A percentile compares a stretch with the other conserved stretches of the same genome.
These are phyloP conservation scores for Epistrophella euchroma DNA, from an alignment of 2,888 invertebrate species.

Conservation along the genomic window DNA sequence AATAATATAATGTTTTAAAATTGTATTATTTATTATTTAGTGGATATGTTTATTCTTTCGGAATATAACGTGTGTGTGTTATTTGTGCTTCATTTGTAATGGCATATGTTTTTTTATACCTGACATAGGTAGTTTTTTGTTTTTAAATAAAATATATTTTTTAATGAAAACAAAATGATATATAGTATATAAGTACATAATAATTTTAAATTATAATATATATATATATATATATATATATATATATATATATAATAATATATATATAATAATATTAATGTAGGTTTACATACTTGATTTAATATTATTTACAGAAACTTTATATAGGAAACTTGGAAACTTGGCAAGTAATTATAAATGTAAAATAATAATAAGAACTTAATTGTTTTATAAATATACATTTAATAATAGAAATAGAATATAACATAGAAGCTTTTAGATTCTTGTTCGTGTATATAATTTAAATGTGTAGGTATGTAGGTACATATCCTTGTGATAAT, in stretches of 20 bases:
- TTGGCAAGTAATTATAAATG: too few species aligned
- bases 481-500: background rate
- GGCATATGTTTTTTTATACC: conserved; percentile 45
- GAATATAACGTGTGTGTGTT: conserved; percentile 44
- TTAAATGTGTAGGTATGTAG: conserved; percentile 3
- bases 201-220: conserved; percentile 17
- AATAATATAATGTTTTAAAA: conserved; percentile 33
- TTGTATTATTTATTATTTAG: conserved; percentile 33
- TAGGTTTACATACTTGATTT: conserved; percentile 15
- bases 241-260: too few species aligned
- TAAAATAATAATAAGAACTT: conserved; percentile 22
- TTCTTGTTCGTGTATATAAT: background rate
- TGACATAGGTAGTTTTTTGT: conserved; percentile 38
- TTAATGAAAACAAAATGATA: conserved; percentile 18
- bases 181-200: conserved; percentile 1
- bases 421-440: conserved; percentile 17
- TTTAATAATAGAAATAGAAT: background rate
- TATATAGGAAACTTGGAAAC: conserved; percentile 39
- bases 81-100: conserved; percentile 45
- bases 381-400: conserved; percentile 13
- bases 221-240: too few species aligned
- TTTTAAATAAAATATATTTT: conserved; percentile 31
- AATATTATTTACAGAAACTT: conserved; percentile 33
- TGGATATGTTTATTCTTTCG: conserved; percentile 62
- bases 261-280: conserved; percentile 1